A percentile compares a stretch with the other conserved stretches of the same genome.
These are phyloP conservation scores for Polymixis lichenea DNA, from an alignment of 2,888 invertebrate genomes.

Conservation along the genomic window DNA sequence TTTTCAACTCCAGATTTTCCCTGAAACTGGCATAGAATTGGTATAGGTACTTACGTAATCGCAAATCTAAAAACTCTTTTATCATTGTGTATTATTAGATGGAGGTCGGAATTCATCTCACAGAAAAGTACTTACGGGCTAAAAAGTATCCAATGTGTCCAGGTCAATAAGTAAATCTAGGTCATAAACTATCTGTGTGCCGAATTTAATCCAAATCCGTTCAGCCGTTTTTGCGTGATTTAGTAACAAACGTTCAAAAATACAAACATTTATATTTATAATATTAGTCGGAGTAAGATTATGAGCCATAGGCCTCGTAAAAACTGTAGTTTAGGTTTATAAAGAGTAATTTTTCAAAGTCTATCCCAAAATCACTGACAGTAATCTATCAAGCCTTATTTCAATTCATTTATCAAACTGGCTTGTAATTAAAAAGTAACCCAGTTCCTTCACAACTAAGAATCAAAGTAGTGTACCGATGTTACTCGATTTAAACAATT, in stretches of 20 bases:
- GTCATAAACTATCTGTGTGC: too few relatives aligned
- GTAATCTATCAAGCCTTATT: slow-evolving; percentile 19
- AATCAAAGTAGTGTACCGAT: slow-evolving; percentile 19
- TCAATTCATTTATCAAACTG: slow-evolving; percentile 15
- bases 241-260: too few relatives aligned
- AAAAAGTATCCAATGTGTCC: too few relatives aligned
- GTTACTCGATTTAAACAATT: slow-evolving; percentile 38
- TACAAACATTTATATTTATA: too few relatives aligned
- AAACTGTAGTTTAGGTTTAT: background rate
- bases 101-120: too few relatives aligned
- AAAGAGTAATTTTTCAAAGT: slow-evolving; percentile 1
- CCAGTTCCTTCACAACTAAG: slow-evolving; percentile 3
- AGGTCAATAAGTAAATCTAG: too few relatives aligned
- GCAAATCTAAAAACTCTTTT: background rate
- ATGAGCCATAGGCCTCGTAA: background rate
- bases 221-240: too few relatives aligned
- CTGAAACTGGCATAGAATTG: background rate
- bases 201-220: too few relatives aligned
- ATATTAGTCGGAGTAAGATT: too few relatives aligned
- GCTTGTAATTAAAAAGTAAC: background rate
- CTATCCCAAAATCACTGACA: background rate
- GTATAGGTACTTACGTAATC: background rate
- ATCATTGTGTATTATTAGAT: too few relatives aligned
- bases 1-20: too few relatives aligned
- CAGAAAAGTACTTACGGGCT: too few relatives aligned